phyloP scores from a whole-genome alignment of 2,797 vertebrate species.

The Labroides dimidiatus region DNA sequence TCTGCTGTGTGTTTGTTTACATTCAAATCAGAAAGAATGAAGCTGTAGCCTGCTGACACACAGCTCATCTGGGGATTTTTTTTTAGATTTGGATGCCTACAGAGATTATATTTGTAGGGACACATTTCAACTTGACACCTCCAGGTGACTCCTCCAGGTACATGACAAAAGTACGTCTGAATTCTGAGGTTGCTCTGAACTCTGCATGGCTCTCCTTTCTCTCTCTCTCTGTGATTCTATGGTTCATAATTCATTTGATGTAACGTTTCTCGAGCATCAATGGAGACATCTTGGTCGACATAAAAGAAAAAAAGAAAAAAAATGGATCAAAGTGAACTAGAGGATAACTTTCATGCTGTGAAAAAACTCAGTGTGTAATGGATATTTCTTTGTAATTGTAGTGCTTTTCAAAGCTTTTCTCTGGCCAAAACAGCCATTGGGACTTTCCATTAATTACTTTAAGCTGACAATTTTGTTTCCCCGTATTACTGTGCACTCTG shows the following conservation, averaged over 20 bases:
- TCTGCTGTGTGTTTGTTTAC: slow-evolving; percentile 72
- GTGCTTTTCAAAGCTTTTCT: slow-evolving; percentile 33
- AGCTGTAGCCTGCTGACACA: slow-evolving; percentile 10
- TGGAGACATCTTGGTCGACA: slow-evolving; percentile 18
- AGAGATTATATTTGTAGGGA: background rate
- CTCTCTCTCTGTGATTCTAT: slow-evolving; percentile 1
- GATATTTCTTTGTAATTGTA: slow-evolving; percentile 16
- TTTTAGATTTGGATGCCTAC: slow-evolving; percentile 20
- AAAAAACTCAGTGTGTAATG: slow-evolving; percentile 5
- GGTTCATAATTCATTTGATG: slow-evolving; percentile 8
- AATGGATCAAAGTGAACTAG: slow-evolving; percentile 12
- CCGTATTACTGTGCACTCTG: background rate
- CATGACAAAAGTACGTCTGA: background rate
- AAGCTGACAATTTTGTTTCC: background rate
- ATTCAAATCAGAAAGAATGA: slow-evolving; percentile 72
- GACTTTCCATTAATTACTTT: slow-evolving; percentile 25
- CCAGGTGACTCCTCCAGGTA: background rate
- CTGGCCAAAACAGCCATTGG: slow-evolving; percentile 25
- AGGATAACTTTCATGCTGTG: slow-evolving; percentile 13
- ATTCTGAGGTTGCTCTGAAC: background rate
- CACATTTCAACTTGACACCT: background rate
- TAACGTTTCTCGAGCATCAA: background rate
- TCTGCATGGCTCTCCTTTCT: background rate
- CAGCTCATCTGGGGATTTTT: slow-evolving; percentile 4
- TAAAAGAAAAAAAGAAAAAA: slow-evolving; percentile 28